Evolutionary conservation across 2,797 vertebrate genomes (phyloP).

Genomic region (Tragopan temminckii): DNA sequence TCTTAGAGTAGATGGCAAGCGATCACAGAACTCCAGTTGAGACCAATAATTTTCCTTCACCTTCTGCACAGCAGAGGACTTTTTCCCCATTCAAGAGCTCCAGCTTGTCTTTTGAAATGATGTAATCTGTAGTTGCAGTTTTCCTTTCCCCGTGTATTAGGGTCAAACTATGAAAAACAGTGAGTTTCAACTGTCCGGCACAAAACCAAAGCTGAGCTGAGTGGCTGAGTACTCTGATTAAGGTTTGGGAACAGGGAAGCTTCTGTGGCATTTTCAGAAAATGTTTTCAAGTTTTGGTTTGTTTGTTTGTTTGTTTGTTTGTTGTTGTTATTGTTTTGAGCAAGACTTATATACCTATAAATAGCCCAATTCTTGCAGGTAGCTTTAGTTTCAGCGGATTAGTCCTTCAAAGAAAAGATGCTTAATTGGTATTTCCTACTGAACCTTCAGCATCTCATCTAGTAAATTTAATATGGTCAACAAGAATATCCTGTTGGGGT

Average conservation of each 20-base stretch:
- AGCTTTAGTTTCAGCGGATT: not conserved
- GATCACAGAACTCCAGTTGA: not conserved
- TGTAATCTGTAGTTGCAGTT: not conserved
- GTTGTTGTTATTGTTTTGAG: not conserved
- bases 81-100: not conserved
- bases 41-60: not conserved
- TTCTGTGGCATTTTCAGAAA: not conserved
- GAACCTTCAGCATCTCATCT: not conserved
- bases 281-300: not conserved
- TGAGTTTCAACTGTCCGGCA: not conserved
- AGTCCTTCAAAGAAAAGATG: not conserved
- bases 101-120: not conserved
- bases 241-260: rapidly evolving
- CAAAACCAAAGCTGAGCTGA: not conserved
- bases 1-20: not conserved
- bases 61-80: not conserved
- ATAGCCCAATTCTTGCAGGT: not conserved
- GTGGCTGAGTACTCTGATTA: not conserved
- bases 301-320: not conserved
- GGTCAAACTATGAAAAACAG: not conserved
- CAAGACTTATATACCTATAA: not conserved
- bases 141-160: not conserved
- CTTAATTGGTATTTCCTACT: not conserved
- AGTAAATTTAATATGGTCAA: not conserved
- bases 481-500: not conserved